Evolutionary conservation across 2,113 vertebrate species (phyloP).

Genomic region (Crotalus tigris): DNA sequence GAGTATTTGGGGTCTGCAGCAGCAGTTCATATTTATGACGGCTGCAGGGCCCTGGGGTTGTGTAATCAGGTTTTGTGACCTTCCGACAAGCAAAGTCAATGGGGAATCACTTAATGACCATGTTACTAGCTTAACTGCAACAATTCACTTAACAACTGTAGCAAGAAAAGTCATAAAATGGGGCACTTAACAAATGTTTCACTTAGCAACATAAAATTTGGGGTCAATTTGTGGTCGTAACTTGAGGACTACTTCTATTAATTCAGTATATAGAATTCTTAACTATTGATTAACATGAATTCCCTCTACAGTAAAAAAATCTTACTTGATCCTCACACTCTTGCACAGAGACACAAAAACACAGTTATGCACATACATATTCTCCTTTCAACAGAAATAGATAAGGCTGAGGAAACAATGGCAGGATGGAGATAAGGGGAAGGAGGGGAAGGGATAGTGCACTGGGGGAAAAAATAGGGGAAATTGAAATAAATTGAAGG

Average conservation of each 20-base stretch:
- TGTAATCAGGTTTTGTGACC: neutral
- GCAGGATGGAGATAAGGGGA: neutral
- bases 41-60: neutral
- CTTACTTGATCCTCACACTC: neutral
- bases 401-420: neutral
- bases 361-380: neutral
- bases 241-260: neutral
- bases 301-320: neutral
- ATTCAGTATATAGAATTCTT: neutral
- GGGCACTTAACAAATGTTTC: neutral
- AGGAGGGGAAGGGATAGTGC: neutral
- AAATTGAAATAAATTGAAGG: neutral
- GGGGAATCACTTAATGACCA: neutral
- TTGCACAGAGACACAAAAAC: neutral
- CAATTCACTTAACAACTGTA: neutral
- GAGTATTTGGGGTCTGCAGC: neutral
- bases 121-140: neutral
- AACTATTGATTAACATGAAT: neutral
- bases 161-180: neutral
- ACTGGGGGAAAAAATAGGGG: neutral
- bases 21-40: neutral
- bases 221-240: neutral
- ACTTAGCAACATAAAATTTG: neutral
- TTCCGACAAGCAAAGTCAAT: neutral
- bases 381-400: neutral